These are phyloP conservation scores for Habrosyne pyritoides DNA, from an alignment of 2,888 invertebrate genomes.

Conservation along the genomic window DNA sequence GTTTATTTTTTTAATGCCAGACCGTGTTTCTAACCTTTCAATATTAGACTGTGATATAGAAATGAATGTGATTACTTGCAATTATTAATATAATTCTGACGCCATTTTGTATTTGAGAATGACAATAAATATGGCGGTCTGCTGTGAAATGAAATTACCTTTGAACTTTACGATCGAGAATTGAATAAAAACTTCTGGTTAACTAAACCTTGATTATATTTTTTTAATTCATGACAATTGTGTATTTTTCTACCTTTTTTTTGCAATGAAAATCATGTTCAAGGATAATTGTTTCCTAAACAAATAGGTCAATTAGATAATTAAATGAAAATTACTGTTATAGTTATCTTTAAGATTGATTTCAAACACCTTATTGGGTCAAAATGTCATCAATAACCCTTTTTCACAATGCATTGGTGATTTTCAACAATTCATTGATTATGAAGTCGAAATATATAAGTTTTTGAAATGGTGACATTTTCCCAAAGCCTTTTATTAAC, in stretches of 20 bases:
- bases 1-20: conserved; percentile 17
- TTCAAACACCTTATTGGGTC: neutral
- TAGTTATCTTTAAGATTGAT: neutral
- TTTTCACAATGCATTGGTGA: no score
- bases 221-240: neutral
- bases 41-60: conserved; percentile 51
- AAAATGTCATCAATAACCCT: neutral
- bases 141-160: neutral
- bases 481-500: neutral
- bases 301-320: neutral
- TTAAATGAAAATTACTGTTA: neutral
- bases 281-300: neutral
- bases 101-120: conserved; percentile 35
- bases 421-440: no score
- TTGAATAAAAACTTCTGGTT: neutral
- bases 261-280: neutral
- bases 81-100: conserved; percentile 51
- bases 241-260: neutral
- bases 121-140: conserved; percentile 43
- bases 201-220: neutral
- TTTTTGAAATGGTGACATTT: neutral
- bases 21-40: conserved; percentile 17
- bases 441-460: no score
- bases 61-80: conserved; percentile 56
- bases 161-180: neutral